Evolutionary conservation across 2,113 vertebrate species (phyloP).

Genomic region (Climacteris rufus): DNA sequence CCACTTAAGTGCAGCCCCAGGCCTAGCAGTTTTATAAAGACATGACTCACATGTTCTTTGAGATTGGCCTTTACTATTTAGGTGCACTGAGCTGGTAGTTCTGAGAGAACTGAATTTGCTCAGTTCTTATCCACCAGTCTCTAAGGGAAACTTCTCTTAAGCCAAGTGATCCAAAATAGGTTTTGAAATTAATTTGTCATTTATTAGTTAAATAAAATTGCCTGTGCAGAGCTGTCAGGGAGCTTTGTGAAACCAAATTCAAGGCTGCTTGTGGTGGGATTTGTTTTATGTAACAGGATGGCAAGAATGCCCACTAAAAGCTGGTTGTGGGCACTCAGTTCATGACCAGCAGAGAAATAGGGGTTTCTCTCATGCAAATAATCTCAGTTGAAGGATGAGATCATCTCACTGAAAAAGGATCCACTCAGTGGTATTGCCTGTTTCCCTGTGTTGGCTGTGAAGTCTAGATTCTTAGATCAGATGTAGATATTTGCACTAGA

Average conservation of each 20-base stretch:
- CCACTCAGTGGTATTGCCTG: background rate
- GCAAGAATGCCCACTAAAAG: background rate
- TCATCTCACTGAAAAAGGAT: too few relatives aligned
- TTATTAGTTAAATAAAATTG: background rate
- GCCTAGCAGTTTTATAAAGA: background rate
- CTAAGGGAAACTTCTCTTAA: background rate
- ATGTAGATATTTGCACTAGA: background rate
- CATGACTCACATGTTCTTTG: background rate
- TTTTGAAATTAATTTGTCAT: background rate
- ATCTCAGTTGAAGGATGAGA: background rate
- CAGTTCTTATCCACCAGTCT: background rate
- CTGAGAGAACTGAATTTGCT: background rate
- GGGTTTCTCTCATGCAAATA: background rate
- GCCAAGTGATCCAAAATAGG: background rate
- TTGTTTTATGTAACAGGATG: background rate
- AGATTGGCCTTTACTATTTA: background rate
- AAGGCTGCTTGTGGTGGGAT: background rate
- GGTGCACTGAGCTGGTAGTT: background rate
- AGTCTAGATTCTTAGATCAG: background rate
- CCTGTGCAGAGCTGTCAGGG: background rate
- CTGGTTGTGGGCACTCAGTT: accelerated
- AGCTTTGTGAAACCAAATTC: background rate
- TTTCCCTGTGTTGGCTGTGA: background rate
- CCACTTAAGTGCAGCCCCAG: background rate
- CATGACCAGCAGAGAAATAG: background rate